phyloP scores from a whole-genome alignment of 2,113 vertebrate species.

The Oryctolagus cuniculus region mOryCun1.1 NC_091441.1:118743501-118744000 shows the following conservation, averaged over 20 bases:
- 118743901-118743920: not conserved
- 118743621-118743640: not conserved
- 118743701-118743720: not conserved
- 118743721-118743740: not conserved
- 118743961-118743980: not conserved
- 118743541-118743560: rapidly evolving
- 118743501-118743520: not conserved
- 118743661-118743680: not conserved
- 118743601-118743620: not conserved
- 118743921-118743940: too few relatives aligned
- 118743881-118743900: not conserved
- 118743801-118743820: not conserved
- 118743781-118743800: not conserved
- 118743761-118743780: not conserved
- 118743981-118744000: not conserved
- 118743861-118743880: not conserved
- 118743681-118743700: not conserved
- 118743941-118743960: not conserved
- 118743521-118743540: not conserved
- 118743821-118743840: too few relatives aligned
- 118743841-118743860: not conserved
- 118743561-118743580: not conserved
- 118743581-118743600: not conserved
- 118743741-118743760: not conserved
- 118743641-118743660: not conserved